phyloP scores from a whole-genome alignment of 2,113 vertebrate genomes.

The Eublepharis macularius region DNA sequence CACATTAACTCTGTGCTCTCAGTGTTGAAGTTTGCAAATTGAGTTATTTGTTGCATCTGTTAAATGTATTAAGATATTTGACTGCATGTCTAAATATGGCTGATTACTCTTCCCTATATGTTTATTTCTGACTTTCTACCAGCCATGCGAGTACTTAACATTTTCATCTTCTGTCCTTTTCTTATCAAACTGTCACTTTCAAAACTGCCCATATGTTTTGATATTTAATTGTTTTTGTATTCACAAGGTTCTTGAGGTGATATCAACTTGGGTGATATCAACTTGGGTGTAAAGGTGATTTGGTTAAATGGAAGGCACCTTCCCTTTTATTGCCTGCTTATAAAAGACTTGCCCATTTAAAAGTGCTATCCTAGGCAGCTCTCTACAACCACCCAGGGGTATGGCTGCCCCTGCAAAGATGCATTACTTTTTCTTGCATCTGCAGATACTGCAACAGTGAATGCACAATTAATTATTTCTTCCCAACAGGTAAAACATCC shows the following conservation, averaged over 20 bases:
- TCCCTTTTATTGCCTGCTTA: neutral
- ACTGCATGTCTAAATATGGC: neutral
- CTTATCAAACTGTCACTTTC: neutral
- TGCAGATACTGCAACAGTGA: neutral
- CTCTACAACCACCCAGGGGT: too few species aligned
- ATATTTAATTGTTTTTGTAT: neutral
- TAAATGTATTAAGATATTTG: neutral
- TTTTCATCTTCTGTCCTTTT: neutral
- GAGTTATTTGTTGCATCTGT: constrained; percentile 15
- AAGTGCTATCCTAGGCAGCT: neutral
- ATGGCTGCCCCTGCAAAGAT: neutral
- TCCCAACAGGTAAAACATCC: neutral
- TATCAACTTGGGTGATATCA: neutral
- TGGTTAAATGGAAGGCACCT: neutral
- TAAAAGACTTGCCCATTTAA: neutral
- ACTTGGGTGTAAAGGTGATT: neutral
- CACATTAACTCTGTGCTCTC: constrained; percentile 6
- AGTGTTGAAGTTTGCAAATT: constrained; percentile 20
- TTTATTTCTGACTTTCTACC: neutral
- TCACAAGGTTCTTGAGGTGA: neutral
- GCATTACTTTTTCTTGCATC: neutral
- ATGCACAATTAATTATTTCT: neutral
- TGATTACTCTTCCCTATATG: neutral
- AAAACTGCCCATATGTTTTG: neutral
- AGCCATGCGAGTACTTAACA: constrained; percentile 5